Evolutionary conservation across 2,888 invertebrate genomes (phyloP), one percentile per base, ranked within the genome.

Genomic region (Parnassius orleans): DNA sequence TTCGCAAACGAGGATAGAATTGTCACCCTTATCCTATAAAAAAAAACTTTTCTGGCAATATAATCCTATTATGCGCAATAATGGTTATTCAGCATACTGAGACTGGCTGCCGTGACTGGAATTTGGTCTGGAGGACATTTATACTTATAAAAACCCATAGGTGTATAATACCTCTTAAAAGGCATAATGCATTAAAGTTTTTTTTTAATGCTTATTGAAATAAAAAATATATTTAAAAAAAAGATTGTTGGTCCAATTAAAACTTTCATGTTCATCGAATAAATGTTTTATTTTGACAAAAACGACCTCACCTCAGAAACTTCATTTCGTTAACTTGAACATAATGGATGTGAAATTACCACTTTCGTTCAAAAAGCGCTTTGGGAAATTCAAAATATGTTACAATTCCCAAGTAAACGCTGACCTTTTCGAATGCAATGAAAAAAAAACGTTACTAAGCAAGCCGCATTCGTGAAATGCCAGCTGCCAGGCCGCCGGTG

Each of bases 391-490:
- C 44, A 54, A 54, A 48, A 44, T 56, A 14, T 41, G 43, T 42
- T 41, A 54, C 43, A n/a, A 33, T 46, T 47, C 11, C 43, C 46
- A 19, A 46, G 55, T 42, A 50, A 47, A 3, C 15, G 44, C 7
- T 60, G 60, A 64, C 63, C 63, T 64, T 64, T 60, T 52, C 9
- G 50, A 54, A 50, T 10, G 53, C 41, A 42, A 9, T 43, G 50
- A 48, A 62, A 33, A 33, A 64, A 63, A 57, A 60, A 64, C 60
- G 52, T 56, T 54, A 19, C 15, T 53, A 42, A 58, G 24, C 19
- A 51, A 41, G 47, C 33, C 42, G 44, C 46, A 42, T 63, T 64
- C 63, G 63, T 64, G 63, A 64, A 64, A 64, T 60, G 63, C 60
- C 63, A 64, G 56, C 60, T 60, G 63, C 52, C 48, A 3, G 59